These are phyloP conservation scores for Iselma pallidipennis DNA, from an alignment of 2,888 invertebrate species.

Conservation along the genomic window DNA sequence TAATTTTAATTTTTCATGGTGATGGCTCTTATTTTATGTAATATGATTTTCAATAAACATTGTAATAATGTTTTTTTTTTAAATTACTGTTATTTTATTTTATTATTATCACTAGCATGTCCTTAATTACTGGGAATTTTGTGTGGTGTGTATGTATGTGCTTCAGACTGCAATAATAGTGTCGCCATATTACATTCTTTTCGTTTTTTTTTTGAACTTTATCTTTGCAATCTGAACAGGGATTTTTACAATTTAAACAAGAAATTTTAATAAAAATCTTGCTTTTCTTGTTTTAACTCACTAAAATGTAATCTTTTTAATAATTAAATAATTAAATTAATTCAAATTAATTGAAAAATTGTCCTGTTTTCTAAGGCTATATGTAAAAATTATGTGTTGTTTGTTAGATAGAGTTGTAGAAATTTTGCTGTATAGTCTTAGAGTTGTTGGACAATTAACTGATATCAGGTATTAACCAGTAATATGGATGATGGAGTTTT, in stretches of 20 bases:
- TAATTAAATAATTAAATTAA: conserved; percentile 14
- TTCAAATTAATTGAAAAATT: too few relatives aligned
- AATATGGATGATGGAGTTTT: conserved; percentile 3
- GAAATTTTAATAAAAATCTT: conserved; percentile 10
- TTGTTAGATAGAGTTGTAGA: background rate
- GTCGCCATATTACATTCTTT: background rate
- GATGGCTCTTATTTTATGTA: conserved; percentile 52
- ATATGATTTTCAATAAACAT: conserved; percentile 55
- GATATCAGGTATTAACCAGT: background rate
- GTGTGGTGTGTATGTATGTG: conserved; percentile 10
- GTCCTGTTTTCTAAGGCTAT: background rate
- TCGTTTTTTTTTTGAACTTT: conserved; percentile 1
- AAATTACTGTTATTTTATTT: conserved; percentile 52
- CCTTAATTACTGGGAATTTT: conserved; percentile 34
- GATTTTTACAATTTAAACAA: background rate
- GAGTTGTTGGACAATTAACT: background rate
- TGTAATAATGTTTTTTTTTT: conserved; percentile 54
- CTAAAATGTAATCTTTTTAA: conserved; percentile 15
- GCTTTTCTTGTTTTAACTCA: conserved; percentile 20
- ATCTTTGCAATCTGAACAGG: background rate
- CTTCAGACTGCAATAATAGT: conserved; percentile 12
- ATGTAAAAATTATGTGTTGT: background rate
- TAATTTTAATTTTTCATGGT: conserved; percentile 41
- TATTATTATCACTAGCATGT: conserved; percentile 45
- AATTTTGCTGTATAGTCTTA: background rate